A percentile compares a stretch with the other conserved stretches of the same genome.
Evolutionary conservation across 2,888 invertebrate genomes (phyloP).

Genomic region (Drosophila barbarae): DNA sequence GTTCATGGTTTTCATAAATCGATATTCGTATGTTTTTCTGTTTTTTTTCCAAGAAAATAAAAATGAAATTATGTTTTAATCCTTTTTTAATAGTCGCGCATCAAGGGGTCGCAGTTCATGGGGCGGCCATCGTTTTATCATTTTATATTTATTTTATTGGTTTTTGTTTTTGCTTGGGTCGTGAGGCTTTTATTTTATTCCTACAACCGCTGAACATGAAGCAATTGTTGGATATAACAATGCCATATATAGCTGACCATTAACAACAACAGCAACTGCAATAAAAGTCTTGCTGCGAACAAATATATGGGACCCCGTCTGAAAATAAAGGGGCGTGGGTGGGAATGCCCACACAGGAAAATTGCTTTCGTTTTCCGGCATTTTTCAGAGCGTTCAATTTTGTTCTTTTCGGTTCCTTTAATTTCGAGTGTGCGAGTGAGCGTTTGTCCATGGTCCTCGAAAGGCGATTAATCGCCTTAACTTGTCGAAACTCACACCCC

Average conservation of each 20-base stretch:
- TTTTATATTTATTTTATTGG: constrained; percentile 32
- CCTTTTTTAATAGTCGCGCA: constrained; percentile 29
- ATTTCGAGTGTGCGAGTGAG: constrained; percentile 18
- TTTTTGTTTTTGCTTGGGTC: constrained; percentile 33
- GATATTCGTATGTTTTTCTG: neutral
- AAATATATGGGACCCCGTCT: constrained; percentile 14
- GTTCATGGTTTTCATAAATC: constrained; percentile 3
- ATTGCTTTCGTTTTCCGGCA: constrained; percentile 38
- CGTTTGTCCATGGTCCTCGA: constrained; percentile 27
- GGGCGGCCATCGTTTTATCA: constrained; percentile 6
- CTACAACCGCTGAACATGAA: constrained; percentile 30
- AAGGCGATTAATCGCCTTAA: constrained; percentile 43
- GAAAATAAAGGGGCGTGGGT: constrained; percentile 13
- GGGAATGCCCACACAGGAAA: constrained; percentile 19
- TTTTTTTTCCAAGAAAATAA: constrained; percentile 14
- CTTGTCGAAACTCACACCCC: constrained; percentile 29
- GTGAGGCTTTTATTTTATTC: constrained; percentile 35
- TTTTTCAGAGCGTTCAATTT: constrained; percentile 49
- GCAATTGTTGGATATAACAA: constrained; percentile 46
- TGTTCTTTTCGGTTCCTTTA: constrained; percentile 33
- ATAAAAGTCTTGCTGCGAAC: constrained; percentile 57
- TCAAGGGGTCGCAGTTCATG: neutral
- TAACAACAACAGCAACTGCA: constrained; percentile 41
- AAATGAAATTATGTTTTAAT: constrained; percentile 35
- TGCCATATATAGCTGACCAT: constrained; percentile 41